Evolutionary conservation across 2,888 invertebrate genomes (phyloP).

Genomic region (Noctua comes): DNA sequence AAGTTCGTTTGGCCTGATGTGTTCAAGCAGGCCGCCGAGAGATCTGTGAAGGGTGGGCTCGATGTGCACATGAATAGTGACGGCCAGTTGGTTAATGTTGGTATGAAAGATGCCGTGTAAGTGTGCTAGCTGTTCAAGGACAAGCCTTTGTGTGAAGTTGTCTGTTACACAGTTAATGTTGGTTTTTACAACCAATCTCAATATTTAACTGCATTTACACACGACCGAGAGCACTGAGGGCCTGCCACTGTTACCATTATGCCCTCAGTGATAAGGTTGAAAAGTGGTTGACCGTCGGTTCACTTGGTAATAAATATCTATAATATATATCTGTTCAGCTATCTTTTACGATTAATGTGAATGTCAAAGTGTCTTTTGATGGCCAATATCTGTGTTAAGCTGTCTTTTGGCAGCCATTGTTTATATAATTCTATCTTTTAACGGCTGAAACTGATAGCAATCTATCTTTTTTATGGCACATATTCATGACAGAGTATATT

Average conservation of each 20-base stretch:
- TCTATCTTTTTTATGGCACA: neutral
- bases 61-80: conserved; percentile 55
- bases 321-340: neutral
- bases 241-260: too few relatives aligned
- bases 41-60: conserved; percentile 8
- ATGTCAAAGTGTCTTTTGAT: neutral
- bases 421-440: neutral
- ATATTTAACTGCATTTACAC: neutral
- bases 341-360: neutral
- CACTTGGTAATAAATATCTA: neutral
- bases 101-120: conserved; percentile 27
- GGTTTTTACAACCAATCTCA: neutral
- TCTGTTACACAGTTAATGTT: neutral
- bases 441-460: neutral
- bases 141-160: neutral
- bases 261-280: too few relatives aligned
- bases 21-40: conserved; percentile 24
- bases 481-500: neutral
- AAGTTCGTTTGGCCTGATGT: conserved; percentile 42
- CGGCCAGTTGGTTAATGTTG: conserved; percentile 50
- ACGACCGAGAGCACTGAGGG: too few relatives aligned
- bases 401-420: neutral
- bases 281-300: too few relatives aligned
- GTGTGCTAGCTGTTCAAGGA: neutral
- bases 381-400: neutral